Conservation (phyloP, 2,797 vertebrate genomes). For the Spheniscus humboldti region DNA sequence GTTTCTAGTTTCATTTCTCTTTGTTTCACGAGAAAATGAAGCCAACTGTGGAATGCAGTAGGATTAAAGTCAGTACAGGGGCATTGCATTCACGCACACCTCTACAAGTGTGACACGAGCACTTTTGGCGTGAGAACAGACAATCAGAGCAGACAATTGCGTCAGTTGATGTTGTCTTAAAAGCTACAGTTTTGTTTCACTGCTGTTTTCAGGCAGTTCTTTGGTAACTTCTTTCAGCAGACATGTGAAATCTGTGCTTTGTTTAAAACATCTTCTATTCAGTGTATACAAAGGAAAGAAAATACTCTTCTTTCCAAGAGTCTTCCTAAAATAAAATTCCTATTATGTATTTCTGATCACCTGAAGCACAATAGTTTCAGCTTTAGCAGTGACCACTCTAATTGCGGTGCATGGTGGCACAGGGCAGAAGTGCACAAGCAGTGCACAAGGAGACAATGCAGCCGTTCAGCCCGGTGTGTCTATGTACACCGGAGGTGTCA, state of each 20-base stretch:
- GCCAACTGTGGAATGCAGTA: neutral
- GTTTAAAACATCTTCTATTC: neutral
- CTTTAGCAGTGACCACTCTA: neutral
- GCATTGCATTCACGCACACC: neutral
- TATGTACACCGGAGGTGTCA: neutral
- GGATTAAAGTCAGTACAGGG: neutral
- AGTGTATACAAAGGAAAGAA: neutral
- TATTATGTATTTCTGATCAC: neutral
- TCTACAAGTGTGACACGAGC: neutral
- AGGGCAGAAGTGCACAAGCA: neutral
- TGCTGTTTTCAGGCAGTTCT: conserved; percentile 1
- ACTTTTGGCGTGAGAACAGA: neutral
- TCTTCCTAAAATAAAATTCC: neutral
- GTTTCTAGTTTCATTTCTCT: neutral
- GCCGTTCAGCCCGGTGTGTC: neutral
- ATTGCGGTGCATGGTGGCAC: neutral
- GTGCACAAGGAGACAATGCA: neutral
- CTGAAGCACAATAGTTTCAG: neutral
- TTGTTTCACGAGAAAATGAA: neutral
- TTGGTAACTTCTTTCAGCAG: neutral
- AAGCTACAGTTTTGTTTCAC: neutral
- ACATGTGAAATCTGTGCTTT: neutral
- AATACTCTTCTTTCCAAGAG: neutral
- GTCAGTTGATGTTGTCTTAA: conserved; percentile 21
- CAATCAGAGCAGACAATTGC: neutral